phyloP scores from a whole-genome alignment of 1,140 invertebrate genomes.

The Dendroctonus ponderosae region DNA sequence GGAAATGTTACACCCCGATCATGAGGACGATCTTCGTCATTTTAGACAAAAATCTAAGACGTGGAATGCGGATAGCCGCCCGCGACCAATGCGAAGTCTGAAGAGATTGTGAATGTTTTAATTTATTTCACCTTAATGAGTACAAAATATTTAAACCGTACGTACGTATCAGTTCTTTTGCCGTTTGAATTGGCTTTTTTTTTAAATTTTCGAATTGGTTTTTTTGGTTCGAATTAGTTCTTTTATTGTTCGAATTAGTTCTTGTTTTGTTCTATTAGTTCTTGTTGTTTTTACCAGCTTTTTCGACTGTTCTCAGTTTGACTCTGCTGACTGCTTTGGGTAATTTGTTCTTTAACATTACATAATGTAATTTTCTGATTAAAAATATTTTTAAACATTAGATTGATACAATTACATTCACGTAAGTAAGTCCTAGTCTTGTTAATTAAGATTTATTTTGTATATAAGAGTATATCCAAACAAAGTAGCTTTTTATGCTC shows the following conservation, averaged over 20 bases:
- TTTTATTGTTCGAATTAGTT: too few species aligned
- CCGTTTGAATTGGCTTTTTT: too few species aligned
- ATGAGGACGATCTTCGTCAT: conserved; percentile 67
- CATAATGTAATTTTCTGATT: background rate
- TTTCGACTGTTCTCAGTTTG: too few species aligned
- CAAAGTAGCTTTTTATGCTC: conserved; percentile 29
- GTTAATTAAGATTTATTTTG: conserved; percentile 25
- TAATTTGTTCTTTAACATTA: too few species aligned
- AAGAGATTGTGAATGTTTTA: conserved; percentile 30
- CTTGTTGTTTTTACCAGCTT: too few species aligned
- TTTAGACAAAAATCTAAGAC: conserved; percentile 80
- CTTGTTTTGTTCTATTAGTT: too few species aligned
- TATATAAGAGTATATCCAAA: conserved; percentile 20
- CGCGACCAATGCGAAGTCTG: conserved; percentile 26
- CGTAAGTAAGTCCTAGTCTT: conserved; percentile 23
- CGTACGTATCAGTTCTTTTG: too few species aligned
- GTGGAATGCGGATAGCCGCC: conserved; percentile 55
- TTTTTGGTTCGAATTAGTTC: too few species aligned
- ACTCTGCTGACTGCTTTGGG: too few species aligned
- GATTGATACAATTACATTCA: conserved; percentile 16
- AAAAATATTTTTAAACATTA: conserved; percentile 20
- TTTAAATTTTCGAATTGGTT: too few species aligned
- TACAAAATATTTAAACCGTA: conserved; percentile 9
- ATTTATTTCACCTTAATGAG: conserved; percentile 10
- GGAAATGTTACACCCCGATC: conserved; percentile 76